Evolutionary conservation across 2,113 vertebrate species (phyloP).

Genomic region (Otus sunia): DNA sequence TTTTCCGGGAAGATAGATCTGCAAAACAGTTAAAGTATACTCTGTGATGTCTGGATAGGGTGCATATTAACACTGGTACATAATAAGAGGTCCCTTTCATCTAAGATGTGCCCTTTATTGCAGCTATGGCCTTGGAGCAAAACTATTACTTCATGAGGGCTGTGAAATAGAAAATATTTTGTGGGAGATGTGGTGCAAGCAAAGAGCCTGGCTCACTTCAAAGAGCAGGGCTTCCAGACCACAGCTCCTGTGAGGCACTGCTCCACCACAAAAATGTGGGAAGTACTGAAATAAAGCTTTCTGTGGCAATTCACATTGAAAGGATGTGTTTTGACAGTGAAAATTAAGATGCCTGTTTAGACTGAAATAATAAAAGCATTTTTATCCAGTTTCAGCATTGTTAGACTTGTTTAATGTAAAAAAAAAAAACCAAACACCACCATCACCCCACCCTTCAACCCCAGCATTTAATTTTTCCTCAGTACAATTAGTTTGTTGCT

Average conservation of each 20-base stretch:
- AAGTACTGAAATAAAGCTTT: neutral
- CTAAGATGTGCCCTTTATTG: neutral
- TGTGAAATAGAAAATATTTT: neutral
- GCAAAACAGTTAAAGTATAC: neutral
- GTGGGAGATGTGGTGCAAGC: neutral
- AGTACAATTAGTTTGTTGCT: neutral
- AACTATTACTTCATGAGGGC: neutral
- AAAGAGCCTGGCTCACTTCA: neutral
- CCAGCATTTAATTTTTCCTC: neutral
- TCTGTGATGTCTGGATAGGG: neutral
- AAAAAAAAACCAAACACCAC: neutral
- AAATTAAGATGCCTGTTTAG: neutral
- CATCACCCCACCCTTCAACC: fast-evolving
- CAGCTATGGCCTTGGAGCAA: neutral
- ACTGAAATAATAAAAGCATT: neutral
- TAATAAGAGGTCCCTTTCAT: too few relatives aligned
- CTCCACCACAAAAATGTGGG: neutral
- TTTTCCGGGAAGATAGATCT: neutral
- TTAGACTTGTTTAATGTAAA: neutral
- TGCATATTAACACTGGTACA: neutral
- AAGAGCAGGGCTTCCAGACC: neutral
- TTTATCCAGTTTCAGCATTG: neutral
- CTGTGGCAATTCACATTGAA: neutral
- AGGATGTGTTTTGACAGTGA: neutral
- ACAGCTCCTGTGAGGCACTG: neutral